These are phyloP conservation scores for Cheirogaleus medius DNA, from an alignment of 2,113 vertebrate species.

Conservation along the genomic window DNA sequence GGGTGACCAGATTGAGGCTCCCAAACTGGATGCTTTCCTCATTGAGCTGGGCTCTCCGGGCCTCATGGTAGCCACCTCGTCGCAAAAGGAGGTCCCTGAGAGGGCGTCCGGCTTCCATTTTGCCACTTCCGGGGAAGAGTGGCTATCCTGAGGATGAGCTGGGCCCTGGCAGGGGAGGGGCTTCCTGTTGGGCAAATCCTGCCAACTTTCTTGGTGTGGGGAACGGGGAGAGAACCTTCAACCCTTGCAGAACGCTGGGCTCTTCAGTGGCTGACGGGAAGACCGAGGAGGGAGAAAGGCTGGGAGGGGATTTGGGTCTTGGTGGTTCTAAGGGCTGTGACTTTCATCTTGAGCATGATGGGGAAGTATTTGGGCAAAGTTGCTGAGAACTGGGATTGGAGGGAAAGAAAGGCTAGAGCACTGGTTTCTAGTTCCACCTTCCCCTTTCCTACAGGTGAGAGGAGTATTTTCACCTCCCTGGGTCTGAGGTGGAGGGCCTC, in stretches of 20 bases:
- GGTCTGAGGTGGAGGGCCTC: not conserved
- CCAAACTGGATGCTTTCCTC: not conserved
- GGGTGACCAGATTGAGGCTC: not conserved
- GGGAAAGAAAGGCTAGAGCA: not conserved
- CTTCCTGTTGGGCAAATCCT: not conserved
- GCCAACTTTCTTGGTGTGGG: not conserved
- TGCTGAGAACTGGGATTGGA: not conserved
- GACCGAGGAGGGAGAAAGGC: fast-evolving
- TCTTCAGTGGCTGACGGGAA: not conserved
- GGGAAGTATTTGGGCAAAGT: not conserved
- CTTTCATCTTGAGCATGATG: not conserved
- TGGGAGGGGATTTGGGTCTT: not conserved
- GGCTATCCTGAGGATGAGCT: not conserved
- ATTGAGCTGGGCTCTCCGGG: not conserved
- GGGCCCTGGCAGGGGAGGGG: not conserved
- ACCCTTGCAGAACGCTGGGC: too few relatives aligned
- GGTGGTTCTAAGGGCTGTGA: not conserved
- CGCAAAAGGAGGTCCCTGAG: not conserved
- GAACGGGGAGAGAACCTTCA: not conserved
- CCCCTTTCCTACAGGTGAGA: not conserved
- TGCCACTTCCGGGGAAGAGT: not conserved
- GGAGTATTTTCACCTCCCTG: not conserved
- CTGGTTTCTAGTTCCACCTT: not conserved
- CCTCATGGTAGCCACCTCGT: too few relatives aligned
- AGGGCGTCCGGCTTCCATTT: not conserved